Base-by-base conservation (phyloP, 2,113 vertebrate species). In the Etia nguti region DNA sequence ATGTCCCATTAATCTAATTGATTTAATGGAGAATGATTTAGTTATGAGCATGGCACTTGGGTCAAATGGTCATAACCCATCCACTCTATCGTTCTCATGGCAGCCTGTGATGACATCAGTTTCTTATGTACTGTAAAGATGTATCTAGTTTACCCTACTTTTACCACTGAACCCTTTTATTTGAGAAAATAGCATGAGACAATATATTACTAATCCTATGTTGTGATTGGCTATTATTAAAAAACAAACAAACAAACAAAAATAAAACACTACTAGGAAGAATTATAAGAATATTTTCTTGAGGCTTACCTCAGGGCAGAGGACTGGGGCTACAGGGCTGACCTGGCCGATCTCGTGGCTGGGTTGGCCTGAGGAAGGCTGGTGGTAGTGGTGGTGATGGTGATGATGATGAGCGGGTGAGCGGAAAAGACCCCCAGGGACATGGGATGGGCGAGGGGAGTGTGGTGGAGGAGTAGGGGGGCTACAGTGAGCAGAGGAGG, bases 221-320 rank as follows among this genome's bases (percentile, higher is more conserved):
- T 20, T 13, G 6, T 38, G 60, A 68, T 68, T 22, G 34, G 62
- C 34, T 13, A 68, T 68, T 68, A 68, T 65, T 36, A 38, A 65
- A 65, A 2, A 36, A n/a, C 31, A 18, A 5, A 1, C 3, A 0
- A 16, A 5, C 1, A n/a, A 0, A n/a, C 13, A 48, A 5, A 48
- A 55, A 80, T n/a, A 38, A 7, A 22, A 8, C 10, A 38, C 34
- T 3, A 24, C 26, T 50, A 31, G 26, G 26, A 50, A 77, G 70
- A 79, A 38, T 31, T 1, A 54, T 65, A 22, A 36, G 5, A 36
- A 22, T 20, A 52, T 13, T 9, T 52, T 41, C 34, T 34, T 13
- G 2, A 31, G 36, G 54, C 96, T 97, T 87, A 99, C 98, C 97
- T 99, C 98, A 0, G 97, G 96, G 94, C 98, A 98, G 88, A 98